A percentile compares a stretch with the other conserved stretches of the same genome.
Conservation (phyloP, 2,113 vertebrate species). For the Dasyornis broadbenti region DNA sequence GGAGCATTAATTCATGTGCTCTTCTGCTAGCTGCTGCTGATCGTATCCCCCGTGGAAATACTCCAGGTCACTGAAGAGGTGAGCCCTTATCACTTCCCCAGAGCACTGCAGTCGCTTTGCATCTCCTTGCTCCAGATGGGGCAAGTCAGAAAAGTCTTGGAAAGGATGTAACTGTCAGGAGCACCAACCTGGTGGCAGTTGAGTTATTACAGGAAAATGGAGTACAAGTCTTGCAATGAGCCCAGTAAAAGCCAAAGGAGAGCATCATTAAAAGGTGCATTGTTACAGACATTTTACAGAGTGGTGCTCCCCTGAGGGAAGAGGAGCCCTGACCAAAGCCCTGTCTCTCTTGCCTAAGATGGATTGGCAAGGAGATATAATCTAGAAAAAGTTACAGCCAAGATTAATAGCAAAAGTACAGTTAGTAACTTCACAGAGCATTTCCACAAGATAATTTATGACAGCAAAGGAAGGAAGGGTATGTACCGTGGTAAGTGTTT, state of each 20-base stretch:
- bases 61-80: constrained; percentile 18
- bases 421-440: neutral
- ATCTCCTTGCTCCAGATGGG: constrained; percentile 35
- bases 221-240: constrained; percentile 15
- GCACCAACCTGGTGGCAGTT: constrained; percentile 11
- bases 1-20: constrained; percentile 21
- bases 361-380: neutral
- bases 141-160: constrained; percentile 7
- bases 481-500: neutral
- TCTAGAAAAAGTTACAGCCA: neutral
- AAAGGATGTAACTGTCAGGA: constrained; percentile 26
- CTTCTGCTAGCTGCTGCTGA: neutral
- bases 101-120: neutral
- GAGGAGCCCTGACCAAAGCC: neutral
- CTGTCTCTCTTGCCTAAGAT: neutral
- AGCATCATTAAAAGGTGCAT: constrained; percentile 23
- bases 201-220: constrained; percentile 51
- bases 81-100: constrained; percentile 20
- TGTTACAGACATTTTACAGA: neutral
- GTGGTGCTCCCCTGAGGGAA: neutral
- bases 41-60: neutral
- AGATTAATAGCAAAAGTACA: neutral
- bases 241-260: neutral
- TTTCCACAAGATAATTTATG: neutral
- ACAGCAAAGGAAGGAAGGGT: neutral